Evolutionary conservation across 53 echinoderm and acorn worm species (phyloP), one percentile per base, ranked within the genome.

Genomic region (Echinarachnius parma): DNA sequence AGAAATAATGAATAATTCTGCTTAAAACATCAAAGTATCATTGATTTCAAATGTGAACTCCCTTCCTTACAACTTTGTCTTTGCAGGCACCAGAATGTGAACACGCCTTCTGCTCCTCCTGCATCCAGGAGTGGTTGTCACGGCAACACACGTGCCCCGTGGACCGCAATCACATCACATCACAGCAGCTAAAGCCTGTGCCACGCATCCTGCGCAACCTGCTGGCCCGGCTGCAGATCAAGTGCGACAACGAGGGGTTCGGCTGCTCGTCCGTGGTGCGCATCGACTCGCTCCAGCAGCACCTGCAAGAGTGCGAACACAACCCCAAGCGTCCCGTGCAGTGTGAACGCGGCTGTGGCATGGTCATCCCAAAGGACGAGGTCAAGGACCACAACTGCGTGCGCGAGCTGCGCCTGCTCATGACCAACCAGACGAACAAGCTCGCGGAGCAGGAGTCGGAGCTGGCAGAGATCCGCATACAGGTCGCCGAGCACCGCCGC

Each of bases 301-400:
- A 95, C 64, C 82, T 90, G 18, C 86, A 82, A 27, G 96, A 95
- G 52, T 95, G 96, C 39, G 84, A 84, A 13, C 96, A 95, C 74
- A 95, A 95, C 64, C 96, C 96, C 30, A 95, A 95, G 64, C 78
- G 96, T 36, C 96, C 91, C 39, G 80, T 95, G 9, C 87, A 91
- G 37, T 95, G 96, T 39, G 84, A 84, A 52, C 66, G 75, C 9
- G 96, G 96, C 0, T 95, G 96, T 27, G 96, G 90, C 2, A 83
- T 95, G 84, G 96, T 95, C 42, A 91, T 95, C 23, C 96, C 96
- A 7, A 95, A 95, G 60, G 96, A 95, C 52, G 96, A 95, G 65
- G 61, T 95, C 34, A 86, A 74, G 45, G 82, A 85, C 19, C 96
- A 95, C 45, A 95, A 95, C 45, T 95, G 96, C 44, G 91, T 95